These are phyloP conservation scores for Periophthalmodon schlosseri DNA, from an alignment of 2,113 vertebrate genomes.

Conservation along the genomic window DNA sequence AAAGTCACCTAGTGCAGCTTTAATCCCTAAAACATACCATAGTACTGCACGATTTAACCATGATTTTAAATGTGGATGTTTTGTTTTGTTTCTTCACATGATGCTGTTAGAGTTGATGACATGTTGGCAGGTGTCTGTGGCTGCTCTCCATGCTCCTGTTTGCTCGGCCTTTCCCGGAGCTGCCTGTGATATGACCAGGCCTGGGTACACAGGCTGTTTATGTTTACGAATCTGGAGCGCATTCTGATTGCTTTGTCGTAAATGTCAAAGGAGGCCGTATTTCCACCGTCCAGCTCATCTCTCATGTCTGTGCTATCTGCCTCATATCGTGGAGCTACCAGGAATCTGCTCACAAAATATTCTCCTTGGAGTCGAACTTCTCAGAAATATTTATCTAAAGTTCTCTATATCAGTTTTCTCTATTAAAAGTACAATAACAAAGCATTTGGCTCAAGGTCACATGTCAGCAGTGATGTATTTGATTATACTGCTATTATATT, in stretches of 20 bases:
- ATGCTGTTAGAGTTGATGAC: not conserved
- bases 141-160: not conserved
- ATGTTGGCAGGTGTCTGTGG: not conserved
- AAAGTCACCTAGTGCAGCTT: no score
- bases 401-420: not conserved
- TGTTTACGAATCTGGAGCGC: slow-evolving; percentile 37
- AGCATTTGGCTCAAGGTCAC: not conserved
- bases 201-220: slow-evolving; percentile 40
- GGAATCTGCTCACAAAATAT: not conserved
- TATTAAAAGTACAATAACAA: slow-evolving; percentile 2
- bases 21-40: no score
- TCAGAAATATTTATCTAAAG: not conserved
- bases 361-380: not conserved
- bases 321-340: not conserved
- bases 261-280: slow-evolving; percentile 10
- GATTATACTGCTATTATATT: not conserved
- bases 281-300: slow-evolving; percentile 5
- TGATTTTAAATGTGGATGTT: no score
- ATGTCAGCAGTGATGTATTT: not conserved
- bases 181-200: slow-evolving; percentile 15
- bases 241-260: slow-evolving; percentile 32
- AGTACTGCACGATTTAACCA: no score
- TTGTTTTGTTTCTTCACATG: not conserved
- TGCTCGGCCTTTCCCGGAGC: slow-evolving; percentile 10
- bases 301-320: not conserved